phyloP scores from a whole-genome alignment of 2,797 vertebrate species.

The Bradypodion pumilum region DNA sequence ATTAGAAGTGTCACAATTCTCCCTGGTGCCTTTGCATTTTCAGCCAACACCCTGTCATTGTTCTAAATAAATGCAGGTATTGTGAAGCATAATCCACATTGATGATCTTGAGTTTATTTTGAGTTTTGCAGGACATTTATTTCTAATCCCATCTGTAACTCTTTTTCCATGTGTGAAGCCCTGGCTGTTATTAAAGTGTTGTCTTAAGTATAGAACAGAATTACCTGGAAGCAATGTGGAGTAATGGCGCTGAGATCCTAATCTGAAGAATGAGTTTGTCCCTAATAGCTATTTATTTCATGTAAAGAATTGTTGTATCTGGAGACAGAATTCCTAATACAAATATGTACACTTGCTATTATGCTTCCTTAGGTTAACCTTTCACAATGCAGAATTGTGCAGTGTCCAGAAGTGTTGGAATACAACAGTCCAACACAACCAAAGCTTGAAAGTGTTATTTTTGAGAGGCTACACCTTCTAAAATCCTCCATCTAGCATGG shows the following conservation, averaged over 20 bases:
- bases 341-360: background rate
- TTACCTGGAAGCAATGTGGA: background rate
- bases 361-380: background rate
- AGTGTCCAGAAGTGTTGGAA: too few relatives aligned
- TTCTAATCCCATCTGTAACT: background rate
- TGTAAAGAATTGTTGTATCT: background rate
- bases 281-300: background rate
- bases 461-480: background rate
- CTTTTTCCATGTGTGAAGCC: background rate
- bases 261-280: background rate
- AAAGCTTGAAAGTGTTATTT: too few relatives aligned
- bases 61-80: background rate
- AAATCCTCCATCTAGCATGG: background rate
- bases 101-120: background rate
- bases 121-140: background rate
- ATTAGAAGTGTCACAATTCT: background rate
- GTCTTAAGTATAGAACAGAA: background rate
- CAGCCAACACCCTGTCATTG: background rate
- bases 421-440: too few relatives aligned
- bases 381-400: too few relatives aligned
- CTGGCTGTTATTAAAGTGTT: constrained; percentile 2
- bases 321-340: background rate
- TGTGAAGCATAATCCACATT: background rate
- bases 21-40: background rate
- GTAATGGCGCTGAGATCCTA: background rate